Conservation (phyloP, 2,113 vertebrate species). For the Pogonocichla stellata region DNA sequence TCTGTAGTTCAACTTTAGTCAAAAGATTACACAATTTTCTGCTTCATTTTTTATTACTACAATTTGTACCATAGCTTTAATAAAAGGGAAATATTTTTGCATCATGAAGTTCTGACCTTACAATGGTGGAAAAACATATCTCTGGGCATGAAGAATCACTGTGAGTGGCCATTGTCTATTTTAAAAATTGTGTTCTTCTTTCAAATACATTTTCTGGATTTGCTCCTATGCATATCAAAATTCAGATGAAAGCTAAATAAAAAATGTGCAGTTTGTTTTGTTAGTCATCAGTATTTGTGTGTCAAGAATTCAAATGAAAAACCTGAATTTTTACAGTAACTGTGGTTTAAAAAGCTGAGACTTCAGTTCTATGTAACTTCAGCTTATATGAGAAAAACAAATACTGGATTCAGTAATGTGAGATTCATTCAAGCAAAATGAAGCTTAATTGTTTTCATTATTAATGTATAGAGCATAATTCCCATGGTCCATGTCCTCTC, state of each 20-base stretch:
- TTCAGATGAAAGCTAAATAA: background rate
- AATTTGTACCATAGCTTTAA: background rate
- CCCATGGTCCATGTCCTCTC: background rate
- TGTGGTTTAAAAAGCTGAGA: background rate
- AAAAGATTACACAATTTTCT: background rate
- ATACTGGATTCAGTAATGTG: background rate
- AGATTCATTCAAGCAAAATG: constrained; percentile 1
- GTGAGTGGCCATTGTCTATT: background rate
- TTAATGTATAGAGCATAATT: background rate
- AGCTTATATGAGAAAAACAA: background rate
- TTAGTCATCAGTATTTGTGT: background rate
- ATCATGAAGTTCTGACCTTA: background rate
- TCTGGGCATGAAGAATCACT: background rate
- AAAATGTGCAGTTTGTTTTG: background rate
- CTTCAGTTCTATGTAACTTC: background rate
- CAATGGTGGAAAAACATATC: background rate
- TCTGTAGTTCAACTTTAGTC: background rate
- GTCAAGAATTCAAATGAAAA: background rate
- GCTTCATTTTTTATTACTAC: background rate
- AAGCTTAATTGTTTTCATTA: constrained; percentile 3
- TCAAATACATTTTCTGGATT: background rate
- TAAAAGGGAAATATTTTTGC: background rate
- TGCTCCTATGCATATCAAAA: background rate
- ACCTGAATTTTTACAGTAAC: background rate
- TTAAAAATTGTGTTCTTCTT: background rate